Percentiles rank a stretch among this genome's conserved stretches.
Evolutionary conservation across 2,888 invertebrate species (phyloP).

Genomic region (Philaethria dido): DNA sequence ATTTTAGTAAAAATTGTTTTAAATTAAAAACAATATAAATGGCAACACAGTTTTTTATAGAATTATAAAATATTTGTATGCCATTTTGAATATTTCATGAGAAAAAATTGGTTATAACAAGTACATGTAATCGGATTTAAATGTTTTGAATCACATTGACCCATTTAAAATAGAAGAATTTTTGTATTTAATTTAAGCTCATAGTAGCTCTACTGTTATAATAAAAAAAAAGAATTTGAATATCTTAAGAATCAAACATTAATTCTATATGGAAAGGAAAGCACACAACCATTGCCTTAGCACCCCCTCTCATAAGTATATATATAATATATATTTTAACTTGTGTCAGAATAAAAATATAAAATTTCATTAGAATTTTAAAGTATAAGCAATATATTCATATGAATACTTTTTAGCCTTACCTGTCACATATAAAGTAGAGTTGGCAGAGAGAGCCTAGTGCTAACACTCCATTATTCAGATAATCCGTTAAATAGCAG

Average conservation of each 20-base stretch:
- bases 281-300: slow-evolving; percentile 40
- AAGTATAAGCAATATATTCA: not conserved
- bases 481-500: no score
- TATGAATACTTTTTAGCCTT: slow-evolving; percentile 4
- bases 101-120: slow-evolving; percentile 3
- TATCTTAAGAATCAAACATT: slow-evolving; percentile 14
- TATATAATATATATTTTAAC: slow-evolving; percentile 1
- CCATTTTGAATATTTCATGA: slow-evolving; percentile 35
- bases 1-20: not conserved
- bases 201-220: slow-evolving; percentile 9
- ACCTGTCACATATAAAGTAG: no score
- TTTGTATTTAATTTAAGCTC: not conserved
- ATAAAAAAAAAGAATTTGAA: not conserved
- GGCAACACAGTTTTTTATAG: slow-evolving; percentile 52
- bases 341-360: not conserved
- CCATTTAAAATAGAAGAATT: not conserved
- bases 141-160: not conserved
- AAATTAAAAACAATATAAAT: slow-evolving; percentile 27
- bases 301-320: slow-evolving; percentile 33
- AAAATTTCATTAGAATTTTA: not conserved
- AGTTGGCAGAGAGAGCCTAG: not conserved
- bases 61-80: slow-evolving; percentile 50
- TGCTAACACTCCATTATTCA: not conserved
- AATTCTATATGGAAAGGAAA: slow-evolving; percentile 18
- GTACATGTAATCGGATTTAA: not conserved